These are phyloP conservation scores for Eubasilissa regina DNA, from an alignment of 1,140 invertebrate genomes.

Conservation along the genomic window DNA sequence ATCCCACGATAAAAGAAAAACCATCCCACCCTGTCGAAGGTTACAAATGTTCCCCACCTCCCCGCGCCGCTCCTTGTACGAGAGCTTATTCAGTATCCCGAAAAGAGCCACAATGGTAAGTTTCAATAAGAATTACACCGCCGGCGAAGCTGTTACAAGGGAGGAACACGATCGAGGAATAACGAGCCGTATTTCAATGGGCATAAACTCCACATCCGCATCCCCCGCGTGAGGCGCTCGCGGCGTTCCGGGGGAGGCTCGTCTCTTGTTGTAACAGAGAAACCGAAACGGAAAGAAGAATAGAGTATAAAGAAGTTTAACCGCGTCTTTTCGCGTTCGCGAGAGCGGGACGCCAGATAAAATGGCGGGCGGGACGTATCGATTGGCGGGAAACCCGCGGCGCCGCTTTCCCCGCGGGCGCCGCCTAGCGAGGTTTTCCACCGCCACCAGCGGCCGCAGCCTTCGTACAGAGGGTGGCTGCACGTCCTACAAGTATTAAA, in stretches of 20 bases:
- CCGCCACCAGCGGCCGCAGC: slow-evolving; percentile 8
- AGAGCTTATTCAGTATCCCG: slow-evolving; percentile 57
- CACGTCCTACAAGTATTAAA: neutral
- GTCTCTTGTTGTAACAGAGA: slow-evolving; percentile 53
- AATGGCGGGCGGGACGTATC: slow-evolving; percentile 58
- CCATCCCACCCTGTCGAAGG: slow-evolving; percentile 51
- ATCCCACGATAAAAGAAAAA: slow-evolving; percentile 40
- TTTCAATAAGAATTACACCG: slow-evolving; percentile 58
- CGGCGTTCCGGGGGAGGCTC: slow-evolving; percentile 47
- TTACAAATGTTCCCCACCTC: slow-evolving; percentile 56
- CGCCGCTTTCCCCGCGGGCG: slow-evolving; percentile 36
- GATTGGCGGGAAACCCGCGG: slow-evolving; percentile 55
- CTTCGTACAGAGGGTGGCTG: neutral
- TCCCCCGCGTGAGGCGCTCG: slow-evolving; percentile 41
- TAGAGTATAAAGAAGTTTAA: slow-evolving; percentile 57
- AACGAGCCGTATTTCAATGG: slow-evolving; percentile 45
- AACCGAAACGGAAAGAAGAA: slow-evolving; percentile 56
- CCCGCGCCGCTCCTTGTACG: slow-evolving; percentile 38
- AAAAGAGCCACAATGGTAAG: slow-evolving; percentile 56
- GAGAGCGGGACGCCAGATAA: slow-evolving; percentile 50
- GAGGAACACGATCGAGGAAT: slow-evolving; percentile 47
- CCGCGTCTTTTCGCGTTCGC: slow-evolving; percentile 47
- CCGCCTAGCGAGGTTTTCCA: neutral
- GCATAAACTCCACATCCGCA: slow-evolving; percentile 39
- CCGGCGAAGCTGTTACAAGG: slow-evolving; percentile 52